These are phyloP conservation scores for Ceriagrion tenellum DNA, from an alignment of 2,888 invertebrate species.

Conservation along the genomic window DNA sequence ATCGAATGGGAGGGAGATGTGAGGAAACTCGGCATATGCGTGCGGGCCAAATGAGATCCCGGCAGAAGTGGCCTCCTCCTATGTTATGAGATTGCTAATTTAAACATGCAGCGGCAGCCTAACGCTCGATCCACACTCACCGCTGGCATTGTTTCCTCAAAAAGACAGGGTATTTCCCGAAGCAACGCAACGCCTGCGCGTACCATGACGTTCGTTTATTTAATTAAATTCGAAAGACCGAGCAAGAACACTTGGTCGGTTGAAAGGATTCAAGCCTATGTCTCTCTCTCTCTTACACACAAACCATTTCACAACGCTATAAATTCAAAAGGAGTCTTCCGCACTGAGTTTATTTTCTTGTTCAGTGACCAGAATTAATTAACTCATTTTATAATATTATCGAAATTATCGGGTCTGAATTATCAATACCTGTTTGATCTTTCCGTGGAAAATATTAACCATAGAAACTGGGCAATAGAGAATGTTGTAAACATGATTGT, in stretches of 20 bases:
- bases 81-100: constrained; percentile 10
- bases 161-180: neutral
- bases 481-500: too few species aligned
- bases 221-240: neutral
- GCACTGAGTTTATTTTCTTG: neutral
- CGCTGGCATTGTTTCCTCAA: neutral
- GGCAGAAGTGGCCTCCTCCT: neutral
- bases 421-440: too few species aligned
- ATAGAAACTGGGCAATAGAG: too few species aligned
- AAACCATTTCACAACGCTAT: neutral
- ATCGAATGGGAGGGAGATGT: neutral
- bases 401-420: too few species aligned
- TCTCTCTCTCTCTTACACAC: too few species aligned
- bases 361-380: too few species aligned
- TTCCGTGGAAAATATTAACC: too few species aligned
- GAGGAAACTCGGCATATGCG: neutral
- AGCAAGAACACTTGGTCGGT: neutral
- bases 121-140: neutral
- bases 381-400: too few species aligned
- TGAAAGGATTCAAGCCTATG: neutral
- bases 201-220: neutral
- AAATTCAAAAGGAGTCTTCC: neutral
- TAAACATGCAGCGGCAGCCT: neutral
- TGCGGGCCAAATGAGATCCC: neutral
- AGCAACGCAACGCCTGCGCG: neutral